These are phyloP conservation scores for Pantelozetes paolii DNA, from an alignment of 2,888 invertebrate species.

Conservation along the genomic window DNA sequence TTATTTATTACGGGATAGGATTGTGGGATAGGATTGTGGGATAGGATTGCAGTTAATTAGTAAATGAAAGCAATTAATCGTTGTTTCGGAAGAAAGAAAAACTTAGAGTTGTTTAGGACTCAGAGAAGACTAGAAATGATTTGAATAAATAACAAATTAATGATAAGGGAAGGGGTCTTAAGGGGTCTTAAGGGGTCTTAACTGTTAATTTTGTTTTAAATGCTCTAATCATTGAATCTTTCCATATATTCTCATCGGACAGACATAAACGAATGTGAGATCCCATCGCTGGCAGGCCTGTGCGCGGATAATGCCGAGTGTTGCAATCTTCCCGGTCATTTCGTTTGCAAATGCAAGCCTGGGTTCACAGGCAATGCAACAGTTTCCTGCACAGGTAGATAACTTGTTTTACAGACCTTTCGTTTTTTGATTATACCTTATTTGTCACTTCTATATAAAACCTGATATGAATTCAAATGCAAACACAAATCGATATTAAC, in stretches of 20 bases:
- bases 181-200: neutral
- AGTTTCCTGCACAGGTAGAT: constrained; percentile 70
- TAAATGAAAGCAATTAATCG: constrained; percentile 8
- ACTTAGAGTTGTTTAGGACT: neutral
- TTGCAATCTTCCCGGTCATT: constrained; percentile 89
- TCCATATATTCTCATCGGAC: constrained; percentile 47
- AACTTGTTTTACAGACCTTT: neutral
- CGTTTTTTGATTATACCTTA: neutral
- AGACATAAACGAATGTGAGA: constrained; percentile 93
- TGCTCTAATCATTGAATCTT: neutral
- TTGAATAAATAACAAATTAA: neutral
- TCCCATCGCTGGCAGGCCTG: constrained; percentile 73
- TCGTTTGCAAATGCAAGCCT: constrained; percentile 85
- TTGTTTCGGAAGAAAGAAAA: neutral
- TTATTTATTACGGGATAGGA: neutral
- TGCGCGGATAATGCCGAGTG: constrained; percentile 90
- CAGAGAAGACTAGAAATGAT: neutral
- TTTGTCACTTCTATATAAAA: constrained; percentile 13
- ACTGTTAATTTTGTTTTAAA: neutral
- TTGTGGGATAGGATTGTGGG: too few relatives aligned
- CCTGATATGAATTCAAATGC: neutral
- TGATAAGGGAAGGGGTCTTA: neutral
- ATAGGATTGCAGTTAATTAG: neutral
- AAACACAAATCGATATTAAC: neutral
- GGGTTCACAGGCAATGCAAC: constrained; percentile 89